Percentiles rank a stretch among this genome's conserved stretches.
These are phyloP conservation scores for Hypotaenidia philippensis DNA, from an alignment of 2,797 vertebrate species.

Conservation along the genomic window DNA sequence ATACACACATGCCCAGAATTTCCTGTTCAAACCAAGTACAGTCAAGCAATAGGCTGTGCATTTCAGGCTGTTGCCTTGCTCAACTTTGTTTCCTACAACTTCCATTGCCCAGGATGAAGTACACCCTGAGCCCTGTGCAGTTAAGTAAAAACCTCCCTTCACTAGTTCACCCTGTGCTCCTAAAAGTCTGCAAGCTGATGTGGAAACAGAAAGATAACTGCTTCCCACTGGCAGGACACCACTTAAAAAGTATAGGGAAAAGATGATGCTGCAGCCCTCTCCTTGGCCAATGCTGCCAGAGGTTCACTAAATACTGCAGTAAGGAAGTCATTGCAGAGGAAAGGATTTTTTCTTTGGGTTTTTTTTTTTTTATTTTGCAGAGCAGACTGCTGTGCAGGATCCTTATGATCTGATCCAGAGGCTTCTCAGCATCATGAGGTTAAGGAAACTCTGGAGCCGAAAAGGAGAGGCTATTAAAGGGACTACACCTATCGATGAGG, in stretches of 20 bases:
- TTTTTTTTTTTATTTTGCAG: not conserved
- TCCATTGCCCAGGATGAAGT: not conserved
- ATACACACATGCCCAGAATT: not conserved
- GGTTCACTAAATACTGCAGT: not conserved
- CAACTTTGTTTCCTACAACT: not conserved
- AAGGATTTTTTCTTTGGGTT: not conserved
- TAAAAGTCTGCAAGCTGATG: not conserved
- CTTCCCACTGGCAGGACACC: not conserved
- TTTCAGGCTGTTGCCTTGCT: not conserved
- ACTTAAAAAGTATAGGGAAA: not conserved
- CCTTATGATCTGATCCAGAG: not conserved
- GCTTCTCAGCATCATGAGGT: not conserved
- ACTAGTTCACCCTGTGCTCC: not conserved
- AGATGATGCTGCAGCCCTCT: not conserved
- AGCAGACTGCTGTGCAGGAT: not conserved
- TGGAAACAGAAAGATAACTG: not conserved
- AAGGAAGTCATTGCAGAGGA: not conserved
- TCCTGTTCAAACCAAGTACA: not conserved
- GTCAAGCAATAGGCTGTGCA: not conserved
- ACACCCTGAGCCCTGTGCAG: fast-evolving
- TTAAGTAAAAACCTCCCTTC: not conserved
- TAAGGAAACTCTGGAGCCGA: not conserved
- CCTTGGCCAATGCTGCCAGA: not conserved
- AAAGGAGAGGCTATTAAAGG: not conserved
- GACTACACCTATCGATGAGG: fast-evolving